These are phyloP conservation scores for Idaea biselata DNA, from an alignment of 2,888 invertebrate genomes.

Conservation along the genomic window DNA sequence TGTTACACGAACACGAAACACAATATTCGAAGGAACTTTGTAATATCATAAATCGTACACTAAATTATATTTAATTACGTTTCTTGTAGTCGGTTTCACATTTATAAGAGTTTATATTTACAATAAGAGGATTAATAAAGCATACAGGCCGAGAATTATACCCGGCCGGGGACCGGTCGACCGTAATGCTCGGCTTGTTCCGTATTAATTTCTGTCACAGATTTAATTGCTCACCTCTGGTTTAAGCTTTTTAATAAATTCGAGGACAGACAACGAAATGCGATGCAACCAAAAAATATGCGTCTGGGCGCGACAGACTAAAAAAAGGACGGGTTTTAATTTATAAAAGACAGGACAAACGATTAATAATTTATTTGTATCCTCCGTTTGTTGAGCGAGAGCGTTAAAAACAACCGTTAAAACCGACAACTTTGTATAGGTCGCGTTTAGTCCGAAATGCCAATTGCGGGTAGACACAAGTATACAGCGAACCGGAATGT, in stretches of 20 bases:
- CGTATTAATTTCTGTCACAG: constrained; percentile 77
- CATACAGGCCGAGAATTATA: constrained; percentile 61
- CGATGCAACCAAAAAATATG: constrained; percentile 68
- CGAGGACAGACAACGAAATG: constrained; percentile 72
- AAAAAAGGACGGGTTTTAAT: constrained; percentile 78
- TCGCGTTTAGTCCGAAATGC: constrained; percentile 79
- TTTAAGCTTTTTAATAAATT: constrained; percentile 78
- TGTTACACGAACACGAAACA: constrained; percentile 1
- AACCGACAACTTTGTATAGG: constrained; percentile 77
- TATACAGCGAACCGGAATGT: constrained; percentile 80
- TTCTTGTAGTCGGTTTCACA: constrained; percentile 12
- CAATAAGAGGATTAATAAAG: constrained; percentile 62
- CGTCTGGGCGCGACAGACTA: constrained; percentile 55
- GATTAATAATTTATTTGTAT: constrained; percentile 82
- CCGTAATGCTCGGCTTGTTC: constrained; percentile 52
- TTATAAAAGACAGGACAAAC: constrained; percentile 82
- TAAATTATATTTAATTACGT: constrained; percentile 1
- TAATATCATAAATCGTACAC: constrained; percentile 3
- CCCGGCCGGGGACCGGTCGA: constrained; percentile 46
- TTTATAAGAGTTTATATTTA: constrained; percentile 42
- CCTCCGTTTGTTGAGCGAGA: constrained; percentile 73
- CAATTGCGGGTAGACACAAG: constrained; percentile 80
- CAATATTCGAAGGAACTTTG: constrained; percentile 5
- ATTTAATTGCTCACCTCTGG: constrained; percentile 78
- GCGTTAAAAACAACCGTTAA: constrained; percentile 81